Percentiles rank a stretch among this genome's conserved stretches.
phyloP scores from a whole-genome alignment of 2,797 vertebrate species.

The Ataeniobius toweri region DNA sequence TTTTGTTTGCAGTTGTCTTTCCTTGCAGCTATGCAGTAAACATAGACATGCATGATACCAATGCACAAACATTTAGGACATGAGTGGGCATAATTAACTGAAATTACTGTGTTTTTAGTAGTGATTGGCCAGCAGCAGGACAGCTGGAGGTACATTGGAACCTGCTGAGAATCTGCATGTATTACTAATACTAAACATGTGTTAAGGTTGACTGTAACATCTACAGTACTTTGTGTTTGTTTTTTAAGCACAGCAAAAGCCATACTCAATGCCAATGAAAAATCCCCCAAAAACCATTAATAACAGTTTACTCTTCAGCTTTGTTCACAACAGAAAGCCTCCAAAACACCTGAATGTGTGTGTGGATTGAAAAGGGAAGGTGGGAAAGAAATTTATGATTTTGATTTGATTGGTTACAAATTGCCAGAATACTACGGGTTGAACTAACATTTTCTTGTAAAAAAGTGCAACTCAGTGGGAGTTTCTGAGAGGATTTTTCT shows the following conservation, averaged over 20 bases:
- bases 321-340: neutral
- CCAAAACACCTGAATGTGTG: neutral
- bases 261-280: neutral
- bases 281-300: neutral
- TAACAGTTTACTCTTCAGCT: neutral
- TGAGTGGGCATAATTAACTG: constrained; percentile 45
- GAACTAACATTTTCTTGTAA: constrained; percentile 6
- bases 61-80: constrained; percentile 1
- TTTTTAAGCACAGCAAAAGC: neutral
- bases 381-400: neutral
- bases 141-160: constrained; percentile 34
- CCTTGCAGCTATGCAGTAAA: constrained; percentile 57
- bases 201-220: constrained; percentile 15
- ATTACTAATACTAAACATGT: constrained; percentile 38
- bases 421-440: neutral
- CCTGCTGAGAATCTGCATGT: constrained; percentile 25
- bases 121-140: constrained; percentile 43
- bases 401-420: constrained; percentile 26
- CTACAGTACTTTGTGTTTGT: neutral
- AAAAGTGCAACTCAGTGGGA: neutral
- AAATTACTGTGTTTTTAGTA: constrained; percentile 34
- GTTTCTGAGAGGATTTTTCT: neutral
- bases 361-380: neutral
- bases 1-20: constrained; percentile 74
- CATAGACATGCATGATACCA: constrained; percentile 25